Percentiles rank a stretch among this genome's conserved stretches.
Conservation (phyloP, 64 coral and sea anemone species). For the Anthopleura sola region DNA sequence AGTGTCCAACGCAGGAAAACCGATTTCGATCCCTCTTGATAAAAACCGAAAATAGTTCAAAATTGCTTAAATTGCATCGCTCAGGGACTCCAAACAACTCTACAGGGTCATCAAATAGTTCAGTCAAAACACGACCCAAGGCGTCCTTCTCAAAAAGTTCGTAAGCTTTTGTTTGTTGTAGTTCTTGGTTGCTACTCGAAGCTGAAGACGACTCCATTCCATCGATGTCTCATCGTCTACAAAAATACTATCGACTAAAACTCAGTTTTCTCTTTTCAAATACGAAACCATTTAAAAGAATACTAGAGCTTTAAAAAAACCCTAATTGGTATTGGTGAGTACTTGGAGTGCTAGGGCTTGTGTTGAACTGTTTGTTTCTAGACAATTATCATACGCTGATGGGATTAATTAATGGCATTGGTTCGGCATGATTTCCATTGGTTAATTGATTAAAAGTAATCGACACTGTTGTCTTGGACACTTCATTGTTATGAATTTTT, state of each 20-base stretch:
- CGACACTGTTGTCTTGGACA: constrained; percentile 13
- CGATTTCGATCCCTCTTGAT: constrained; percentile 41
- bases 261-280: not conserved
- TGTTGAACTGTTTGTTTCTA: not conserved
- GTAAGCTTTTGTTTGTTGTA: not conserved
- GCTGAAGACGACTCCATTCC: not conserved
- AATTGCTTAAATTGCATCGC: constrained; percentile 17
- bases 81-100: constrained; percentile 65
- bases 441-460: not conserved
- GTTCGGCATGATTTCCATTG: not conserved
- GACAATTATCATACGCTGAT: not conserved
- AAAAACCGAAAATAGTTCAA: constrained; percentile 75
- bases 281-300: not conserved
- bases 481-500: not conserved
- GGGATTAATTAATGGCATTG: not conserved
- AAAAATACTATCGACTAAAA: not conserved
- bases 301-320: not conserved
- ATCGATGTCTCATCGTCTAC: not conserved
- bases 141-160: constrained; percentile 65
- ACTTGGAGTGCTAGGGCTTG: not conserved
- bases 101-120: constrained; percentile 45
- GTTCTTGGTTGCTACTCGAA: constrained; percentile 14
- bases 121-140: constrained; percentile 48
- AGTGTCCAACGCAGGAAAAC: constrained; percentile 54
- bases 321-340: not conserved